Base-by-base conservation (phyloP, 2,113 vertebrate species). In the Rhegmatorhina hoffmannsi region DNA sequence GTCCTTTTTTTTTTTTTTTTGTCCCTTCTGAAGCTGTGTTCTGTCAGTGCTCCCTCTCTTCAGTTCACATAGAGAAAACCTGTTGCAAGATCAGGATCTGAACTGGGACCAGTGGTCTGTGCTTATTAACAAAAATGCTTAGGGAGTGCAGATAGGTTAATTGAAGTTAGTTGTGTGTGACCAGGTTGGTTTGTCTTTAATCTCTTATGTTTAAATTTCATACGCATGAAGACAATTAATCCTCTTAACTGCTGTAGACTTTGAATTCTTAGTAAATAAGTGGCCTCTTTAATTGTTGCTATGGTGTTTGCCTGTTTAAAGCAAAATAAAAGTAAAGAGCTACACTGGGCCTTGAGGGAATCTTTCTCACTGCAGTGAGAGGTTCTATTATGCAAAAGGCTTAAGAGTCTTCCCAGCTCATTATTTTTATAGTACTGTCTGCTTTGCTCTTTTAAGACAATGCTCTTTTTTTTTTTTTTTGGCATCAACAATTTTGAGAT, bases 131-230 rank as follows among this genome's bases (percentile, higher is more conserved):
- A 94, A 78, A 97, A 94, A 94, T 66, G 87, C 95, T 88, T 94
- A 58, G 55, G 64, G 94, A 75, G 91, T 90, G 15, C 89, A 94
- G 70, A 79, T 90, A 94, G 91, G 95, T 93, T 96, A 97, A 97
- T 96, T 96, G 96, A 96, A 96, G 91, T 95, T 95, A 95, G 91
- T 91, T 95, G 89, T 95, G 78, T 95, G 94, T 97, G 96, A 97
- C 89, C 85, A 93, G 83, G 92, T 90, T 92, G 96, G 94, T 97
- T 97, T 98, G 79, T 96, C 97, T 97, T 97, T 91, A 96, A 96
- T 96, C 87, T 96, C 83, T 94, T 96, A 95, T 90, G 95, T 95
- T 95, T 92, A 89, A 97, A 96, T 96, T 96, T 98, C 95, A 92
- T 96, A 96, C 93, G 89, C 96, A 95, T 94, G 96, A 93, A 94